Base-by-base conservation (phyloP, 2,797 vertebrate species). In the Carapus acus region DNA sequence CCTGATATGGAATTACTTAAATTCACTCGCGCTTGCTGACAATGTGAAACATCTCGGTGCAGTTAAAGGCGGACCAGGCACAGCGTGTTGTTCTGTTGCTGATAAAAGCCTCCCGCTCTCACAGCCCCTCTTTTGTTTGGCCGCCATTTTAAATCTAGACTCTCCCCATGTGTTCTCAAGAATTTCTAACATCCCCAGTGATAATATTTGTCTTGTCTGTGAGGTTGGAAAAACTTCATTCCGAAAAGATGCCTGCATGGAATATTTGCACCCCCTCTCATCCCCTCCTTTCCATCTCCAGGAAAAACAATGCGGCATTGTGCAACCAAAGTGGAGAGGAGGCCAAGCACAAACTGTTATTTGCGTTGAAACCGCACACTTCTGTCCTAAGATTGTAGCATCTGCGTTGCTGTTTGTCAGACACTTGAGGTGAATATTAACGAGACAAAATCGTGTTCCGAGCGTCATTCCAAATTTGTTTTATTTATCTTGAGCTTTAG, bases 221-320 rank as follows among this genome's bases (percentile, higher is more conserved):
- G 65, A 62, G 73, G 73, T 54, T 74, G 62, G 74, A 75, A 79
- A 82, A 79, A 61, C 51, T 39, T 37, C 18, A 8, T 60, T 71
- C 62, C 67, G 54, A 65, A 77, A 63, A 73, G 49, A 72, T 69
- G 58, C 49, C 53, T 45, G 50, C 46, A 36, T 69, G 56, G 67
- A 62, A 73, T 57, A 64, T 68, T 71, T 69, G 54, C 54, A 51
- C 49, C 61, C 58, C 69, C 67, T 75, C 55, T 40, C 62, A 51
- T 56, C 43, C 13, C 31, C 4, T 13, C 62, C 41, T 43, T n/a
- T n/a, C n/a, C n/a, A n/a, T n/a, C n/a, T n/a, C n/a, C n/a, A n/a
- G n/a, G n/a, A n/a, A 40, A 50, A 80, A 85, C 77, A 83, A 79
- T 80, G 68, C 54, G 21, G 71, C 43, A 24, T 69, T 82, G 79